Conservation (phyloP, 1,140 invertebrate species). For the Drosophila simulans region DNA sequence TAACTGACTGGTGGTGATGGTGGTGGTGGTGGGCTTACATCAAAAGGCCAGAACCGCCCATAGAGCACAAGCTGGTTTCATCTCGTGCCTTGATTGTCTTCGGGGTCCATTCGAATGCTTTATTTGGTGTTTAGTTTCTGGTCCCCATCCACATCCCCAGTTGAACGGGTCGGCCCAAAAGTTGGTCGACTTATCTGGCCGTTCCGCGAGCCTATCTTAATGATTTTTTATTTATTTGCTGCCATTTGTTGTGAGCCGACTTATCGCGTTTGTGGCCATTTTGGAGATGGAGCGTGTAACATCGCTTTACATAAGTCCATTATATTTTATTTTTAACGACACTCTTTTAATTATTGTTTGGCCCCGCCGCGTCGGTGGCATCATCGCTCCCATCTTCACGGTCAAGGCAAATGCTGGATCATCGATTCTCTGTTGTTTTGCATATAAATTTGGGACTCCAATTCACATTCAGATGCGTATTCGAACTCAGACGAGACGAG, state of each 20-base stretch:
- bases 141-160: constrained; percentile 12
- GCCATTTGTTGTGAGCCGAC: constrained; percentile 64
- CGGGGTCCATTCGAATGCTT: constrained; percentile 53
- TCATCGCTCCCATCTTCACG: constrained; percentile 52
- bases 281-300: constrained; percentile 69
- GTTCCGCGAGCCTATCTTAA: constrained; percentile 53
- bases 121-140: constrained; percentile 67
- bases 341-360: constrained; percentile 68
- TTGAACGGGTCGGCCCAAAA: constrained; percentile 21
- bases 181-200: constrained; percentile 30
- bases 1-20: constrained; percentile 58
- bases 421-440: constrained; percentile 58
- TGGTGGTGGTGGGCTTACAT: constrained; percentile 67
- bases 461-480: not conserved
- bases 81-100: constrained; percentile 18
- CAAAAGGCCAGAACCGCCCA: constrained; percentile 72
- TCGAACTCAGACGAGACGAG: not conserved
- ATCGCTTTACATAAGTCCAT: constrained; percentile 74
- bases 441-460: constrained; percentile 56
- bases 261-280: constrained; percentile 52
- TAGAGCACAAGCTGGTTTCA: constrained; percentile 54
- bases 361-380: constrained; percentile 45
- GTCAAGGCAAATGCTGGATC: constrained; percentile 41
- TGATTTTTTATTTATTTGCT: constrained; percentile 79
- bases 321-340: constrained; percentile 63